These are phyloP conservation scores for Phylloscopus trochiloides DNA, from an alignment of 2,113 vertebrate species.

Conservation along the genomic window DNA sequence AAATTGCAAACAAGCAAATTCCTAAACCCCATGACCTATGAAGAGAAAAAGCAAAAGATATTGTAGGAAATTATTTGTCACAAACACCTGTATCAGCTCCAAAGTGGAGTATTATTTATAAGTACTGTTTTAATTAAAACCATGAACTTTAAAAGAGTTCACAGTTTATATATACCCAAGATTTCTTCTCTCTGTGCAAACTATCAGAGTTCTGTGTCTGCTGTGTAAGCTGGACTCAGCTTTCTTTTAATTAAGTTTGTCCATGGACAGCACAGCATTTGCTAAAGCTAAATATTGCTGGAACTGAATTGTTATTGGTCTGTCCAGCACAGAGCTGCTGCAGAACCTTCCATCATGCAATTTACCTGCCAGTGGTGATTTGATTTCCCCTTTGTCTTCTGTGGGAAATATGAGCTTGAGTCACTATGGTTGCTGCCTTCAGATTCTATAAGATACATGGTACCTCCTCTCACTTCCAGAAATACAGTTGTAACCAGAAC, in stretches of 20 bases:
- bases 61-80: background rate
- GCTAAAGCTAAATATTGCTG: constrained; percentile 38
- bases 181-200: constrained; percentile 36
- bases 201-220: background rate
- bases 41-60: background rate
- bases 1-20: background rate
- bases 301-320: background rate
- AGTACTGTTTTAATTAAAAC: constrained; percentile 38
- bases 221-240: constrained; percentile 15
- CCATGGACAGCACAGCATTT: constrained; percentile 27
- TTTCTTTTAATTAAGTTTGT: constrained; percentile 58
- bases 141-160: constrained; percentile 35
- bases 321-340: background rate
- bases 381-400: constrained; percentile 9
- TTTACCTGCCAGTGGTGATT: constrained; percentile 25
- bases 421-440: background rate
- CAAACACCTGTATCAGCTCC: background rate
- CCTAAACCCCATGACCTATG: background rate
- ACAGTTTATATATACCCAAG: background rate
- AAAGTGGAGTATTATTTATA: background rate
- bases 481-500: background rate
- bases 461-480: background rate
- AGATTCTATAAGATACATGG: background rate
- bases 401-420: background rate
- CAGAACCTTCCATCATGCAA: background rate